Evolutionary conservation across 1,140 invertebrate species (phyloP).

Genomic region (Neodiprion pinetum): DNA sequence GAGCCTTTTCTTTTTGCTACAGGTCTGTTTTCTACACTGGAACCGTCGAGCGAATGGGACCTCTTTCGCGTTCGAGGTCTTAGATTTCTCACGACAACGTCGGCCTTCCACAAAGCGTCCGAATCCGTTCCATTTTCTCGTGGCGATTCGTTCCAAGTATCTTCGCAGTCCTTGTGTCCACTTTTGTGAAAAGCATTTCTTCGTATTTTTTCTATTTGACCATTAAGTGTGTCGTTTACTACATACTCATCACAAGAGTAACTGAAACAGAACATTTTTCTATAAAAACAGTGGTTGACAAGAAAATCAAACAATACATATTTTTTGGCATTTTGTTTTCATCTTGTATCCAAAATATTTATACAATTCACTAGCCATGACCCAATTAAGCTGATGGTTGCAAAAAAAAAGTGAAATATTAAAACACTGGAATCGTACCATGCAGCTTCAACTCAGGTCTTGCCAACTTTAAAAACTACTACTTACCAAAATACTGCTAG

Average conservation of each 20-base stretch:
- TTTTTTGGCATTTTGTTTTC: neutral
- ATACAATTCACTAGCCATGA: neutral
- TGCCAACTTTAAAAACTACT: neutral
- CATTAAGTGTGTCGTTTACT: slow-evolving; percentile 73
- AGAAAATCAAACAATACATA: slow-evolving; percentile 3
- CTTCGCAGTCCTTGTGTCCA: slow-evolving; percentile 56
- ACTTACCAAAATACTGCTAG: slow-evolving; percentile 79
- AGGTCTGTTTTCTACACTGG: slow-evolving; percentile 62
- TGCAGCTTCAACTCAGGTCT: no score
- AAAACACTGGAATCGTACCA: no score
- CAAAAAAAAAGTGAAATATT: no score
- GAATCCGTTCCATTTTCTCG: slow-evolving; percentile 37
- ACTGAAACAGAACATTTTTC: slow-evolving; percentile 60
- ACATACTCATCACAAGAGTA: slow-evolving; percentile 85
- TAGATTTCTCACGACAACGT: slow-evolving; percentile 66
- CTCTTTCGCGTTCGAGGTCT: slow-evolving; percentile 68
- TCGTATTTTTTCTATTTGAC: slow-evolving; percentile 69
- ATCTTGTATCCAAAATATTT: neutral
- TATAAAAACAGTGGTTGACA: slow-evolving; percentile 22
- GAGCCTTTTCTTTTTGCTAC: slow-evolving; percentile 59
- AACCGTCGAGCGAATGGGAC: slow-evolving; percentile 66
- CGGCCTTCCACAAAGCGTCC: slow-evolving; percentile 57
- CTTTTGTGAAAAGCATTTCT: slow-evolving; percentile 55
- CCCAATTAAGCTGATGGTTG: no score
- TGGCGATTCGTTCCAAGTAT: slow-evolving; percentile 52